Evolutionary conservation across 1,140 invertebrate genomes (phyloP).

Genomic region (Linepithema humile): DNA sequence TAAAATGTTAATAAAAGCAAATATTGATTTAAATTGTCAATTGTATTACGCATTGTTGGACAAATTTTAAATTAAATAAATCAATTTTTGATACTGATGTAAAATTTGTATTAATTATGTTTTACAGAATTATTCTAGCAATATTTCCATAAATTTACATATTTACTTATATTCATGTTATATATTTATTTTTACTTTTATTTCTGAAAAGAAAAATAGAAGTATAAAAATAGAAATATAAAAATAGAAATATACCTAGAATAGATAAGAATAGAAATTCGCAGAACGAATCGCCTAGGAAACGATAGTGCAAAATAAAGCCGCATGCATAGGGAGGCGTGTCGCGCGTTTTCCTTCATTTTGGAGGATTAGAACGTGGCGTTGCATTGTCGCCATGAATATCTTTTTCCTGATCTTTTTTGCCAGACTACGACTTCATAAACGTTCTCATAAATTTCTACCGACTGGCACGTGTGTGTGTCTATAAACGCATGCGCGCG

Average conservation of each 20-base stretch:
- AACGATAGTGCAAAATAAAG: conserved; percentile 60
- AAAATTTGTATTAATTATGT: neutral
- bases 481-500: neutral
- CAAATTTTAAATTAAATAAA: neutral
- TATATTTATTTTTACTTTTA: neutral
- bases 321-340: conserved; percentile 1
- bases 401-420: conserved; percentile 25
- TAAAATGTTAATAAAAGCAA: neutral
- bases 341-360: conserved; percentile 38
- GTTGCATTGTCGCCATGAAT: conserved; percentile 61
- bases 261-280: conserved; percentile 36
- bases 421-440: conserved; percentile 62
- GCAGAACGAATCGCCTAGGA: conserved; percentile 59
- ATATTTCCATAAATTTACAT: neutral
- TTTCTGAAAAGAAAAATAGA: neutral
- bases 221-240: neutral
- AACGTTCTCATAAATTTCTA: conserved; percentile 72
- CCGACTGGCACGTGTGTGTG: neutral
- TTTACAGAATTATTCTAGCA: neutral
- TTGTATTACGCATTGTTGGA: neutral
- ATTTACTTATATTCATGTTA: conserved; percentile 9
- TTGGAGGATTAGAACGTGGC: conserved; percentile 62
- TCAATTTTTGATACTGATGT: neutral
- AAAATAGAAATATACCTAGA: neutral
- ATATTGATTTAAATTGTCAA: neutral